Percentiles rank a stretch among this genome's conserved stretches.
Conservation (phyloP, 2,888 invertebrate genomes). For the Pyralis farinalis region DNA sequence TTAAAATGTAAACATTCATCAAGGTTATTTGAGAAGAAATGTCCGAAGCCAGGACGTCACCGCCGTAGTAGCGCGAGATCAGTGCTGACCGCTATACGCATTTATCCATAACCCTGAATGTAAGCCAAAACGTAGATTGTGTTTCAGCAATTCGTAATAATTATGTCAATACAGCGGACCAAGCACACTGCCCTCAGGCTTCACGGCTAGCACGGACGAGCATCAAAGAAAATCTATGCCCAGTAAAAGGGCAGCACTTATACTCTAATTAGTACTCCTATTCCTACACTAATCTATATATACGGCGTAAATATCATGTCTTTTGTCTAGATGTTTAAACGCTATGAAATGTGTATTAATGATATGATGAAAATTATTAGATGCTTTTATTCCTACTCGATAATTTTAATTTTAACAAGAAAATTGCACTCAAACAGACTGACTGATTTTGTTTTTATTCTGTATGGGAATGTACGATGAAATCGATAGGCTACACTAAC, state of each 20-base stretch:
- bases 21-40: neutral
- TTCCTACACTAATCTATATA: conserved; percentile 54
- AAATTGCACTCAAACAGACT: conserved; percentile 17
- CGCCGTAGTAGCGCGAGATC: neutral
- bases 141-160: neutral
- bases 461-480: no score
- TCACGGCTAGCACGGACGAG: conserved; percentile 7
- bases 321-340: conserved; percentile 64
- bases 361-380: conserved; percentile 70
- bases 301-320: conserved; percentile 58
- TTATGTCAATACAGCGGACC: neutral
- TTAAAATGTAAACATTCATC: neutral
- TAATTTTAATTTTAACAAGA: conserved; percentile 20
- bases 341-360: conserved; percentile 74
- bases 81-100: neutral
- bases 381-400: conserved; percentile 40
- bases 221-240: conserved; percentile 30
- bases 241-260: conserved; percentile 57
- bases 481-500: no score
- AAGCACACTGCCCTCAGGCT: no score
- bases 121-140: neutral
- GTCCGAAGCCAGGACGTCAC: neutral
- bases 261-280: conserved; percentile 44
- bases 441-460: conserved; percentile 1
- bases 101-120: neutral